A percentile compares a stretch with the other conserved stretches of the same genome.
Evolutionary conservation across 2,113 vertebrate genomes (phyloP).

Genomic region (human (Homo sapiens)): GRCh38 chr5:93649001-93649500

Average conservation of each 20-base stretch:
- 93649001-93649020: constrained; percentile 59
- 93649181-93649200: background rate
- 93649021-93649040: background rate
- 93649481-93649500: background rate
- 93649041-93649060: background rate
- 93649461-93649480: background rate
- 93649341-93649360: background rate
- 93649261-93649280: background rate
- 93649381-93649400: background rate
- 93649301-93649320: background rate
- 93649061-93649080: background rate
- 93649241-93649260: background rate
- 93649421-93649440: background rate
- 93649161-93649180: background rate
- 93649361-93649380: background rate
- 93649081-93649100: background rate
- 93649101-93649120: background rate
- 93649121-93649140: background rate
- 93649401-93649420: background rate
- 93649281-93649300: constrained; percentile 7
- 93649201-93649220: background rate
- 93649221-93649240: background rate
- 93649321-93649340: background rate
- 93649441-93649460: background rate
- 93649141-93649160: constrained; percentile 30